Percentiles rank a stretch among this genome's conserved stretches.
Evolutionary conservation across 2,888 invertebrate species (phyloP).

Genomic region (Archips crataeganus): DNA sequence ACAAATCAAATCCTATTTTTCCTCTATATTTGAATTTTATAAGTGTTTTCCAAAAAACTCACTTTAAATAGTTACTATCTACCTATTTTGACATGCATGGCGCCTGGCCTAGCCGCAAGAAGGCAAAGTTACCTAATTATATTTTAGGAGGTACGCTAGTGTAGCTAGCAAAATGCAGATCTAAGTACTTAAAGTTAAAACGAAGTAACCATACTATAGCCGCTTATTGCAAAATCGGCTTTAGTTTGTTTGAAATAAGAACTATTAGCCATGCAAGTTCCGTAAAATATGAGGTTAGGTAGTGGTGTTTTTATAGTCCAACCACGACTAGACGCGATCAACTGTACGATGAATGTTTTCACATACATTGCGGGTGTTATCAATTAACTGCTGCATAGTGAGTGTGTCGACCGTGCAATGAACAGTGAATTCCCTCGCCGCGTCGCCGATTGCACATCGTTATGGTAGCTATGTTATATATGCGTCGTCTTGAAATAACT

Average conservation of each 20-base stretch:
- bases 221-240: background rate
- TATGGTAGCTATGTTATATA: background rate
- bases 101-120: constrained; percentile 31
- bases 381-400: too few species aligned
- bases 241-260: background rate
- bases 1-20: too few species aligned
- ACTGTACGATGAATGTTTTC: too few species aligned
- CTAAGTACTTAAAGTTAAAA: constrained; percentile 10
- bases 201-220: constrained; percentile 2
- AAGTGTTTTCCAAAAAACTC: too few species aligned
- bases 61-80: background rate
- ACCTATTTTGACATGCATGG: constrained; percentile 30
- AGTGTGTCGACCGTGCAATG: too few species aligned
- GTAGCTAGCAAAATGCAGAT: constrained; percentile 33
- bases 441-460: too few species aligned
- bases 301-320: too few species aligned
- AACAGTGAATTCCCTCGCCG: too few species aligned
- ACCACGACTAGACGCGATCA: too few species aligned
- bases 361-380: too few species aligned
- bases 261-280: background rate
- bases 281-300: too few species aligned
- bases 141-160: constrained; percentile 27
- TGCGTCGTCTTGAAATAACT: constrained; percentile 15
- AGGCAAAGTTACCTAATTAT: constrained; percentile 38
- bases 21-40: too few species aligned